A percentile compares a stretch with the other conserved stretches of the same genome.
Conservation (phyloP, 2,888 invertebrate genomes). For the Trissoscelio sp. region DNA sequence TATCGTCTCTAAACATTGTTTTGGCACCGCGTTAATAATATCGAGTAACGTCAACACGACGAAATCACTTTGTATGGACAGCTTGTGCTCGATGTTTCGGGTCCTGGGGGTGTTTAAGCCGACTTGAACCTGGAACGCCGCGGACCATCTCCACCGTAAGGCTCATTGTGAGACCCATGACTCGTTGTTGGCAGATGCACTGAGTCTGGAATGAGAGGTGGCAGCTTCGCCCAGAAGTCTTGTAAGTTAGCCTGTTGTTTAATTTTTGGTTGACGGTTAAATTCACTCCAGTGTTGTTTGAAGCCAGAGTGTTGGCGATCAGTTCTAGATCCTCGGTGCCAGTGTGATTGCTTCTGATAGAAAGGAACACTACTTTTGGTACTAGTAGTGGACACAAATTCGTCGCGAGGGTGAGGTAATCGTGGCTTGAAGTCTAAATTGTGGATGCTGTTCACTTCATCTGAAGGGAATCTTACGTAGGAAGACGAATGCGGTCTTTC, state of each 20-base stretch:
- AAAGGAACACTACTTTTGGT: constrained; percentile 74
- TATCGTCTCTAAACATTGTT: constrained; percentile 48
- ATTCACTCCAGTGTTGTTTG: constrained; percentile 52
- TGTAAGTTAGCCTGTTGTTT: constrained; percentile 74
- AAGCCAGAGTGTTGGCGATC: constrained; percentile 70
- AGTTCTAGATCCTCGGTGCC: constrained; percentile 72
- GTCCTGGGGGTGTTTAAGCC: constrained; percentile 22
- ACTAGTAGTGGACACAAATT: constrained; percentile 66
- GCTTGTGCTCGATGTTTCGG: constrained; percentile 49
- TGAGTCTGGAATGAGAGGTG: constrained; percentile 76
- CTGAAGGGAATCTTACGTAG: constrained; percentile 77
- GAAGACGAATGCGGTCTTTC: constrained; percentile 62
- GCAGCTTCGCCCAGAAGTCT: constrained; percentile 78
- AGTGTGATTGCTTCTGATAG: constrained; percentile 74
- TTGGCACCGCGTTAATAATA: constrained; percentile 75
- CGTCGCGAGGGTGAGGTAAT: constrained; percentile 69
- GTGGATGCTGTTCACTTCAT: constrained; percentile 80
- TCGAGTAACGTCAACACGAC: constrained; percentile 55
- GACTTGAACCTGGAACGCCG: constrained; percentile 52
- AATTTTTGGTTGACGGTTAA: constrained; percentile 35
- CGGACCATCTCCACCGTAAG: constrained; percentile 36
- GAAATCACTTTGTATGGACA: constrained; percentile 46
- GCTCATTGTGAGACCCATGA: constrained; percentile 65
- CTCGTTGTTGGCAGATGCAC: constrained; percentile 71
- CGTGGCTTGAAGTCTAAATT: constrained; percentile 75